Base-by-base conservation (phyloP, 2,797 vertebrate genomes). In the Ctenopoma kingsleyae region DNA sequence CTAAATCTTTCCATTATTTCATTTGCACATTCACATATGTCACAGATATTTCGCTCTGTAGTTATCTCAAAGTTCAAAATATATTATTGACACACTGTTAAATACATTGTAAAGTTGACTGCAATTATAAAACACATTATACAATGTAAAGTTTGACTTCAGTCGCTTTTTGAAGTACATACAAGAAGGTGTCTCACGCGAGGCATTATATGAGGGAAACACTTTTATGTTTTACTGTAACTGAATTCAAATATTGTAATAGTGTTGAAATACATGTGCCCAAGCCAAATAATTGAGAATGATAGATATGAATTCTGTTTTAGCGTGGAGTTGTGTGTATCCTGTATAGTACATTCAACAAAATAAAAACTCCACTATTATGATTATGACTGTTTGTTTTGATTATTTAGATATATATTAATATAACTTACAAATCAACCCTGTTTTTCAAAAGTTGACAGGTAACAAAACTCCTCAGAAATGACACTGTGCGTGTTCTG, bases 81-180 rank as follows among this genome's bases (percentile, higher is more conserved):
- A 89, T 78, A 80, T 73, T 80, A 76, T 80, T 49, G 35, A 76
- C 79, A 83, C 70, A 85, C 76, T 67, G 49, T 71, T 84, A 80
- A 85, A 85, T 71, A 68, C 80, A 78, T 64, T 87, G 54, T 71
- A 76, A 81, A 75, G 58, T 49, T 70, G 63, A 27, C 73, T 80
- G 68, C 77, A 51, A 67, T 77, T 90, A 82, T 72, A 89, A 91
- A 90, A 90, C 76, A 84, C 73, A 70, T 67, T 64, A 16, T 79
- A 79, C 53, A 76, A 63, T 57, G 67, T 73, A 71, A 87, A 71
- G 67, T 70, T 67, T 4, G 23, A 74, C 46, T 41, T 73, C 19
- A 60, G 50, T 73, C 32, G 1, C 4, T 61, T 67, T 60, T 59
- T 49, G 35, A 74, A 75, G 47, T 69, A 78, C 36, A 66, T 47